Evolutionary conservation across 2,113 vertebrate species (phyloP), one percentile per base, ranked within the genome.

Genomic region (Perca schrenkii): DNA sequence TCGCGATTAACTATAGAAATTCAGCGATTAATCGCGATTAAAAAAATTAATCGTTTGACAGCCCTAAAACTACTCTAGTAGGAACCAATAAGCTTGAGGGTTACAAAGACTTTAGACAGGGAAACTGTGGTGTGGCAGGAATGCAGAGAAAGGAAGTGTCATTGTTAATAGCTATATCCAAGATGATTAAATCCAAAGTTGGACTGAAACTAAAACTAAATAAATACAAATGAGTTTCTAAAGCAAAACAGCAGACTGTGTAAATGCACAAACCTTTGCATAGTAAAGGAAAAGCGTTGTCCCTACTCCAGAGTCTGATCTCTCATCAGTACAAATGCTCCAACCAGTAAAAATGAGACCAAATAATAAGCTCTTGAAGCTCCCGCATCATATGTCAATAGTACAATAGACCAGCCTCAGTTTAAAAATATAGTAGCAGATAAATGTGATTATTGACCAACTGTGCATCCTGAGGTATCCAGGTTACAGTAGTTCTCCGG

Each of bases 401-500:
- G 66, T 34, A 47, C 3, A 66, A 50, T 43, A n/a, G 57, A 4
- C 46, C 54, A 34, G 62, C 34, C 4, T 12, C 25, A 4, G 47
- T 25, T 63, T 1, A 31, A 16, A 50, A 54, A 49, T n/a, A 57
- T 15, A 52, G 16, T 0, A 8, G 6, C 0, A 8, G 25, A 72
- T 28, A 57, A 60, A 71, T 66, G 6, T 52, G 43, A 63, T 46
- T 73, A 77, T 31, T 16, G 15, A 67, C 2, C 53, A 47, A 13
- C 58, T 65, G 50, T 36, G 25, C 63, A 17, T 53, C 58, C 56
- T 25, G 15, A n/a, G 49, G 67, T 76, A 34, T 78, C 16, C 53
- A 46, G 15, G 56, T 65, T 60, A 68, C 57, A 69, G 65, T 15
- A 46, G 16, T 4, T 75, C 53, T 71, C 60, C 17, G 2, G 62